Percentiles rank a stretch among this genome's conserved stretches.
phyloP scores from a whole-genome alignment of 2,888 invertebrate genomes.

The Drosophila meridionalis region DNA sequence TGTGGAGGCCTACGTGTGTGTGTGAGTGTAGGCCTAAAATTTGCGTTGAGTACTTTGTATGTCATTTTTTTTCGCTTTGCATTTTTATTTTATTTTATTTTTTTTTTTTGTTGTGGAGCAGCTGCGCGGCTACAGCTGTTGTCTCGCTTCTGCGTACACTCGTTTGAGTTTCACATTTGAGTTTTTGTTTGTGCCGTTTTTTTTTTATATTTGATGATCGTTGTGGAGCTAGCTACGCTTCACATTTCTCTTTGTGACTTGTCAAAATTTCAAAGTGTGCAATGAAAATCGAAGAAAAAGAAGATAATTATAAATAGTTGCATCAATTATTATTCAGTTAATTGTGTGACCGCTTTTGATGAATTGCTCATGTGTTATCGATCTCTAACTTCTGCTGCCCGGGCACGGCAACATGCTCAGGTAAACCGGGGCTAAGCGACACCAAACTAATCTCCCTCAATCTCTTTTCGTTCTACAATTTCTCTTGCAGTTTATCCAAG shows the following conservation, averaged over 20 bases:
- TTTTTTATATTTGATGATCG: slow-evolving; percentile 19
- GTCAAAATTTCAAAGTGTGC: slow-evolving; percentile 69
- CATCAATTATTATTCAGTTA: slow-evolving; percentile 51
- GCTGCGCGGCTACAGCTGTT: slow-evolving; percentile 71
- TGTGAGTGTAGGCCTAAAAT: slow-evolving; percentile 38
- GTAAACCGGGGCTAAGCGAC: slow-evolving; percentile 34
- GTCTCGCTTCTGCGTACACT: slow-evolving; percentile 69
- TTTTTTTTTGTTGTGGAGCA: slow-evolving; percentile 62
- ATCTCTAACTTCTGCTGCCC: slow-evolving; percentile 53
- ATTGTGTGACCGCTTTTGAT: slow-evolving; percentile 44
- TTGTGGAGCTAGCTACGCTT: slow-evolving; percentile 39
- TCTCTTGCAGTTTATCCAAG: slow-evolving; percentile 90
- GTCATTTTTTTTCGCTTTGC: slow-evolving; percentile 53
- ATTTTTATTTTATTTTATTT: slow-evolving; percentile 15
- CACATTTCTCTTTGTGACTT: slow-evolving; percentile 47
- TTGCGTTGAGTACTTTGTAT: slow-evolving; percentile 53
- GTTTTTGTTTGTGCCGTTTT: slow-evolving; percentile 25
- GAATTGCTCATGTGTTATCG: slow-evolving; percentile 60
- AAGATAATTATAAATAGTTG: slow-evolving; percentile 45
- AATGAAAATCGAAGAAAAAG: slow-evolving; percentile 65
- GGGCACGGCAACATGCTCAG: slow-evolving; percentile 57
- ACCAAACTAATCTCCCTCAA: slow-evolving; percentile 31
- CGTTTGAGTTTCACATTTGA: slow-evolving; percentile 29
- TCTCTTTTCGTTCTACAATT: neutral
- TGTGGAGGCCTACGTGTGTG: slow-evolving; percentile 4